phyloP scores from a whole-genome alignment of 2,113 vertebrate genomes.

The Gulo gulo region DNA sequence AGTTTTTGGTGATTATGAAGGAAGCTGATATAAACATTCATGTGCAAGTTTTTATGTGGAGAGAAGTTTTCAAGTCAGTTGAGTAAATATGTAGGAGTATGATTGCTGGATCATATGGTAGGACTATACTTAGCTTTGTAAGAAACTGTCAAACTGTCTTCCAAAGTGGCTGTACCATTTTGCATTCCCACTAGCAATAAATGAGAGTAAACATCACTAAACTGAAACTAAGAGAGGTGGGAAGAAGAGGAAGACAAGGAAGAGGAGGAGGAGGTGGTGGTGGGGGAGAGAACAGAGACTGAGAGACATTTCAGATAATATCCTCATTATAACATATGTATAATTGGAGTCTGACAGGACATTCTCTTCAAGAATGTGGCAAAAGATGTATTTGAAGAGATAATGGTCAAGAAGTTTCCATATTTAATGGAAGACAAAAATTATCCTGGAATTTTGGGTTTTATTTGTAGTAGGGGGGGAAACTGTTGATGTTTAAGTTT shows the following conservation, averaged over 20 bases:
- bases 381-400: background rate
- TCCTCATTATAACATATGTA: background rate
- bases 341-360: background rate
- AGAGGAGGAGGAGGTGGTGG: background rate
- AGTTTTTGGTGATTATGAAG: background rate
- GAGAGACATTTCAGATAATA: background rate
- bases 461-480: background rate
- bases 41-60: background rate
- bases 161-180: background rate
- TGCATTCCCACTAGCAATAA: background rate
- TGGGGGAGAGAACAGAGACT: background rate
- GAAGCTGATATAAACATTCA: background rate
- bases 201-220: background rate
- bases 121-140: background rate
- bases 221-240: background rate
- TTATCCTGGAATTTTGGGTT: background rate
- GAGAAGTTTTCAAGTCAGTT: slow-evolving; percentile 1
- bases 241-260: background rate
- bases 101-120: background rate
- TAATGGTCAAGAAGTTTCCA: background rate
- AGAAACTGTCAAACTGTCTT: background rate
- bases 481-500: background rate
- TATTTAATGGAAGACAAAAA: background rate
- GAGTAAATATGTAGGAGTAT: background rate
- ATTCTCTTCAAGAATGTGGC: background rate